These are phyloP conservation scores for Charadrius vociferus DNA, from an alignment of 2,113 vertebrate species.

Conservation along the genomic window DNA sequence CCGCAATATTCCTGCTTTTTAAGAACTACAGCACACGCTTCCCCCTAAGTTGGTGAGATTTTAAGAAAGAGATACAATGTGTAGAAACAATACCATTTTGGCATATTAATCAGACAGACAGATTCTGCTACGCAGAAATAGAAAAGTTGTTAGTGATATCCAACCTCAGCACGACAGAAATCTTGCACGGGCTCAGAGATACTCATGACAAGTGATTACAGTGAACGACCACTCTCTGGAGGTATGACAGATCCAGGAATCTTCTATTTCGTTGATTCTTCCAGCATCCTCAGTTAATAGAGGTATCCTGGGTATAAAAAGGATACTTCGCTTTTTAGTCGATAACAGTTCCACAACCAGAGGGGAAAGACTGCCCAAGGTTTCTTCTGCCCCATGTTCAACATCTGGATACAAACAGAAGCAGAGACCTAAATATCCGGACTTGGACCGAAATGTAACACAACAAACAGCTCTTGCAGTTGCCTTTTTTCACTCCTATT, in stretches of 20 bases:
- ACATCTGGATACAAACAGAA: neutral
- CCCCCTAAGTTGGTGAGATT: neutral
- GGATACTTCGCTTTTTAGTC: neutral
- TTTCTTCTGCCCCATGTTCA: neutral
- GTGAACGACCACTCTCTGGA: neutral
- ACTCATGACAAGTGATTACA: neutral
- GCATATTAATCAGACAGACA: neutral
- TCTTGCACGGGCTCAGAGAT: neutral
- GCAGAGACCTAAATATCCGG: neutral
- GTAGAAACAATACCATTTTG: neutral
- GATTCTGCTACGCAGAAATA: neutral
- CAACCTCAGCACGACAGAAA: neutral
- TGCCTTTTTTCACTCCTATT: neutral
- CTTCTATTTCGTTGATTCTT: neutral
- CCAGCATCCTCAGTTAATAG: neutral
- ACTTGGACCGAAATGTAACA: neutral
- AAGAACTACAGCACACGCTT: neutral
- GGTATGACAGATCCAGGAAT: neutral
- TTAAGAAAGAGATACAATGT: neutral
- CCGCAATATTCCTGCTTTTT: neutral
- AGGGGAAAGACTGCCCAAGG: neutral
- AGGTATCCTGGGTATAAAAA: neutral
- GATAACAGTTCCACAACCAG: neutral
- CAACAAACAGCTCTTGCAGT: neutral
- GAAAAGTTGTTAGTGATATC: neutral